A percentile compares a stretch with the other conserved stretches of the same genome.
Conservation (phyloP, 2,113 vertebrate species). For the Gila orcuttii region DNA sequence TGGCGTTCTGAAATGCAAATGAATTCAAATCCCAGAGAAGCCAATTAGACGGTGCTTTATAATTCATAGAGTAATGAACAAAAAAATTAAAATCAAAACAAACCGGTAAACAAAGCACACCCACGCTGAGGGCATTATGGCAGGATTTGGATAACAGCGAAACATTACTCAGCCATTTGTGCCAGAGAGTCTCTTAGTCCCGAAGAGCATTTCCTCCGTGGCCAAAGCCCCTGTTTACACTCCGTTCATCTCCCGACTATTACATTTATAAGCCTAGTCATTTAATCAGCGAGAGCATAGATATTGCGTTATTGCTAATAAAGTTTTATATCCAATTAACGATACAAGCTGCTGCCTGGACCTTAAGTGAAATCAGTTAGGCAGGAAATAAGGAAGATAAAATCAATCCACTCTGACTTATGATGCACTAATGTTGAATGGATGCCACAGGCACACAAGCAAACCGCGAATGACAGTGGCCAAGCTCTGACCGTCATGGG, state of each 20-base stretch:
- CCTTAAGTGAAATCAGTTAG: constrained; percentile 44
- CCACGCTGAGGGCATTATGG: constrained; percentile 7
- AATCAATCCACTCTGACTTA: constrained; percentile 45
- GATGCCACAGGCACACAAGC: neutral
- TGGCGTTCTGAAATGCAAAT: constrained; percentile 44
- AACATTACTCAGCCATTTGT: constrained; percentile 37
- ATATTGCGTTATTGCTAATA: neutral
- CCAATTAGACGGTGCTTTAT: constrained; percentile 53
- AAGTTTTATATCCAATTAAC: constrained; percentile 43
- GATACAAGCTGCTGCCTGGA: constrained; percentile 27
- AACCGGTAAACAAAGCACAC: constrained; percentile 41
- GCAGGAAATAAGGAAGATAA: constrained; percentile 47
- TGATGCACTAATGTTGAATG: constrained; percentile 35
- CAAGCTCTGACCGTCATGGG: constrained; percentile 44
- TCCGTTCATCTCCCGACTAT: constrained; percentile 33
- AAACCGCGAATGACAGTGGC: constrained; percentile 25
- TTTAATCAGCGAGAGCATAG: constrained; percentile 39
- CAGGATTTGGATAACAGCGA: constrained; percentile 12
- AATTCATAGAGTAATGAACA: constrained; percentile 50
- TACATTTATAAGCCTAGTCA: constrained; percentile 35
- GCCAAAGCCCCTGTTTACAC: constrained; percentile 28
- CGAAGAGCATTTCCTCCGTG: neutral
- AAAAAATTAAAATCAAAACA: constrained; percentile 44
- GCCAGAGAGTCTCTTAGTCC: constrained; percentile 1
- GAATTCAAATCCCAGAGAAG: constrained; percentile 49